These are phyloP conservation scores for Scatophagus argus DNA, from an alignment of 2,113 vertebrate genomes.

Conservation along the genomic window DNA sequence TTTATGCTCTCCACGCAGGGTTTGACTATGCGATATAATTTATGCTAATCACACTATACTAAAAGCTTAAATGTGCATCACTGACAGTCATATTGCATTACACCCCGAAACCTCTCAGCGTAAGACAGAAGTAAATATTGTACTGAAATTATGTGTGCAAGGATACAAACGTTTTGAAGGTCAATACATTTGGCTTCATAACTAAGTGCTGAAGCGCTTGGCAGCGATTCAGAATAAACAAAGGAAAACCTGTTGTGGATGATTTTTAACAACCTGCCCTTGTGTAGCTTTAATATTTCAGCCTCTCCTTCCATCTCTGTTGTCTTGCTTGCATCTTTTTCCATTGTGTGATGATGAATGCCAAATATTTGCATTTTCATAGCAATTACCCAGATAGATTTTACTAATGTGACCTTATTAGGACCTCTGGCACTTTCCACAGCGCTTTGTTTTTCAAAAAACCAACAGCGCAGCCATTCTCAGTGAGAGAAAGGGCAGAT, in stretches of 20 bases:
- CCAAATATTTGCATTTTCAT: constrained; percentile 59
- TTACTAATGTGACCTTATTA: constrained; percentile 53
- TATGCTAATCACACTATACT: constrained; percentile 58
- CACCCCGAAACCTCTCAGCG: not conserved
- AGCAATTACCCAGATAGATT: constrained; percentile 31
- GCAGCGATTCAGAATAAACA: constrained; percentile 58
- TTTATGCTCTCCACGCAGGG: constrained; percentile 54
- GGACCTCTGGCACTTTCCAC: constrained; percentile 36
- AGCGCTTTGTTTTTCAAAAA: constrained; percentile 48
- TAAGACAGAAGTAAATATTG: constrained; percentile 34
- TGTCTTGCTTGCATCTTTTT: constrained; percentile 10
- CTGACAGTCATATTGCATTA: constrained; percentile 44
- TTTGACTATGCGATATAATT: constrained; percentile 41
- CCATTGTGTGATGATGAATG: constrained; percentile 30
- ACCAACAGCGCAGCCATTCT: constrained; percentile 27
- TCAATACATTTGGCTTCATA: constrained; percentile 48
- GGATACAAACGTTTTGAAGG: constrained; percentile 53
- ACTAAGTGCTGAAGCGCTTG: constrained; percentile 51
- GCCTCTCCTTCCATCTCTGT: not conserved
- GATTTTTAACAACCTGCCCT: constrained; percentile 41
- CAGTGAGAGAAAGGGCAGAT: constrained; percentile 7
- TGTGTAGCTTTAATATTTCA: constrained; percentile 22
- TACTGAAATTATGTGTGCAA: constrained; percentile 29
- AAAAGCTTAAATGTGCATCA: constrained; percentile 50
- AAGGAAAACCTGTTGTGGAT: constrained; percentile 41